A percentile compares a stretch with the other conserved stretches of the same genome.
Conservation (phyloP, 2,797 vertebrate genomes). For the Hybognathus amarus region DNA sequence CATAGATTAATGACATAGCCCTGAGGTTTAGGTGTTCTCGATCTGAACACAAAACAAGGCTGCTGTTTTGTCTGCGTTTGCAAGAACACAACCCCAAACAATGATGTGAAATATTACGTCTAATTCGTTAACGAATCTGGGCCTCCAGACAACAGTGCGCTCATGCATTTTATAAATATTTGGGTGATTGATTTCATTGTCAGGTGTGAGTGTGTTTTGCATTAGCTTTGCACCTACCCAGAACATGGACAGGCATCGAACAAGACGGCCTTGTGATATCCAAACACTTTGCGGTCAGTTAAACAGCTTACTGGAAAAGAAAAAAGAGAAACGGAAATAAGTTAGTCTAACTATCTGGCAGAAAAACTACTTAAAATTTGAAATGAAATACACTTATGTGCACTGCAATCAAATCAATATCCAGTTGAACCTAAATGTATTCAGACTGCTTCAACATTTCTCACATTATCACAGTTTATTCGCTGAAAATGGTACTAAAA, state of each 20-base stretch:
- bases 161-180: constrained; percentile 59
- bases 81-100: constrained; percentile 65
- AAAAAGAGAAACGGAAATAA: background rate
- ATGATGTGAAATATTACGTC: constrained; percentile 59
- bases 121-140: constrained; percentile 47
- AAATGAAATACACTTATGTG: no score
- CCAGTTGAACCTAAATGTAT: no score
- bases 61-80: constrained; percentile 73
- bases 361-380: no score
- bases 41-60: constrained; percentile 60
- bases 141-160: constrained; percentile 45
- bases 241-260: constrained; percentile 46
- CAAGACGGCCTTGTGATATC: constrained; percentile 59
- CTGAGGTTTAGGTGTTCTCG: constrained; percentile 60
- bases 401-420: no score
- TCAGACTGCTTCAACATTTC: no score
- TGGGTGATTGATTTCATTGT: constrained; percentile 56
- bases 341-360: background rate
- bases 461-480: no score
- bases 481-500: no score
- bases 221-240: constrained; percentile 60
- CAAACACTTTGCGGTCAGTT: background rate
- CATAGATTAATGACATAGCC: constrained; percentile 57
- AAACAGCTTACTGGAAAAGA: background rate
- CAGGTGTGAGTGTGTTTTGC: constrained; percentile 62